A percentile compares a stretch with the other conserved stretches of the same genome.
Conservation (phyloP, 2,113 vertebrate genomes). For the Ardeotis arabs region DNA sequence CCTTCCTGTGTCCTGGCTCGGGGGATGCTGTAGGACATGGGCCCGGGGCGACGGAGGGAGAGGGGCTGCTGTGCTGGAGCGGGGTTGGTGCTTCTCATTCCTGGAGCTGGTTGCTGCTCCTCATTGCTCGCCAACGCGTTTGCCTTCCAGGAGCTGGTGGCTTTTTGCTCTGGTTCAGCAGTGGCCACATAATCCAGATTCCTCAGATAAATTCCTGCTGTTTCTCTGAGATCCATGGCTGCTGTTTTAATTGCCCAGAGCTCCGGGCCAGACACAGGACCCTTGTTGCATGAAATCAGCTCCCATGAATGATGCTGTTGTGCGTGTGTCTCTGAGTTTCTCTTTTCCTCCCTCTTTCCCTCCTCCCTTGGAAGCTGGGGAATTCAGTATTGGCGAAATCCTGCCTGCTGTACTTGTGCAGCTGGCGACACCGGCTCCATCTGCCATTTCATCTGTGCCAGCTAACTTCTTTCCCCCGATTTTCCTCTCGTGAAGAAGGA, state of each 20-base stretch:
- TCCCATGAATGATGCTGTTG: slow-evolving; percentile 68
- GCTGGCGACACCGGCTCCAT: neutral
- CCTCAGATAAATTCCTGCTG: slow-evolving; percentile 58
- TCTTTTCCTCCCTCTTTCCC: neutral
- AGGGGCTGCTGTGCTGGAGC: no score
- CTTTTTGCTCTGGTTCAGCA: neutral
- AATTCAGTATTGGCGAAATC: neutral
- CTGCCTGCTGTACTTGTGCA: neutral
- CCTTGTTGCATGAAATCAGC: slow-evolving; percentile 42
- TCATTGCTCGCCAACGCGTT: neutral
- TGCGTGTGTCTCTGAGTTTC: neutral
- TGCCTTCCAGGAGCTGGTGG: neutral
- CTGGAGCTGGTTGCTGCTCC: neutral
- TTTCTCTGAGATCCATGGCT: slow-evolving; percentile 30
- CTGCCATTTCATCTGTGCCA: neutral
- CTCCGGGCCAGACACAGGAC: slow-evolving; percentile 60
- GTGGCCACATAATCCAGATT: slow-evolving; percentile 58
- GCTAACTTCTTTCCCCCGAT: neutral
- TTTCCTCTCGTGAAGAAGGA: neutral
- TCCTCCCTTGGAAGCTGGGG: slow-evolving; percentile 1
- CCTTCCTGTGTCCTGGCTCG: no score
- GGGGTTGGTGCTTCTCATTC: no score
- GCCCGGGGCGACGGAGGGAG: no score
- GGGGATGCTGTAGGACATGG: no score
- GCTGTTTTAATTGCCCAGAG: slow-evolving; percentile 40